Evolutionary conservation across 2,113 vertebrate species (phyloP).

Genomic region (Amblyopsis rosae): DNA sequence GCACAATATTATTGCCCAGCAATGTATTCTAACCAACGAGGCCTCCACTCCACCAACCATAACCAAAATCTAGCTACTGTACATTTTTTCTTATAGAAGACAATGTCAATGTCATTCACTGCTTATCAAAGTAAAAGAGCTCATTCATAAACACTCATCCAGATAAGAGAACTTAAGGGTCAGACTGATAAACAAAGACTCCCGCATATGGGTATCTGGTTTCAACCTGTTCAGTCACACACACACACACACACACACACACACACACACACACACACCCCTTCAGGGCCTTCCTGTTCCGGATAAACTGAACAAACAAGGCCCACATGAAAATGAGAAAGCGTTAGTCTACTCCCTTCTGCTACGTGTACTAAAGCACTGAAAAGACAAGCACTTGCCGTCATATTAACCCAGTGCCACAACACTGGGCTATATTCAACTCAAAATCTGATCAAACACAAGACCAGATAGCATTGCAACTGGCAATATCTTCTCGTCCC

Average conservation of each 20-base stretch:
- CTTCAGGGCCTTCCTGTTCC: constrained; percentile 75
- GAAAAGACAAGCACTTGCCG: constrained; percentile 38
- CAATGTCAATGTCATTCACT: background rate
- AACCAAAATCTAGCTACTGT: constrained; percentile 9
- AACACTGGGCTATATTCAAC: constrained; percentile 6
- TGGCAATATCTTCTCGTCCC: constrained; percentile 23
- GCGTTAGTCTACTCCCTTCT: constrained; percentile 52
- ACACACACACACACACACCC: constrained; percentile 30
- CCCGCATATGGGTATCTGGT: constrained; percentile 49
- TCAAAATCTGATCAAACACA: constrained; percentile 5
- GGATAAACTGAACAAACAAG: constrained; percentile 70
- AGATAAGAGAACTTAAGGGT: constrained; percentile 18
- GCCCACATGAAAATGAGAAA: constrained; percentile 70
- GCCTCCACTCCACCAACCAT: constrained; percentile 1
- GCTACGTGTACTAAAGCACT: constrained; percentile 55
- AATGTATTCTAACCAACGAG: background rate
- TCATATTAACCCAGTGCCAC: constrained; percentile 34
- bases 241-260: constrained; percentile 17
- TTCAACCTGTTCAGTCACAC: constrained; percentile 50
- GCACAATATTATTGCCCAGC: background rate
- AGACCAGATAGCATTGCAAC: constrained; percentile 16
- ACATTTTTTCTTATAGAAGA: background rate
- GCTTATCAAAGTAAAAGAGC: constrained; percentile 10
- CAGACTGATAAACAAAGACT: constrained; percentile 29
- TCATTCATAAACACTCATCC: constrained; percentile 10